These are phyloP conservation scores for Callyntrura guangdongensis DNA, from an alignment of 2,888 invertebrate genomes.

Conservation along the genomic window DNA sequence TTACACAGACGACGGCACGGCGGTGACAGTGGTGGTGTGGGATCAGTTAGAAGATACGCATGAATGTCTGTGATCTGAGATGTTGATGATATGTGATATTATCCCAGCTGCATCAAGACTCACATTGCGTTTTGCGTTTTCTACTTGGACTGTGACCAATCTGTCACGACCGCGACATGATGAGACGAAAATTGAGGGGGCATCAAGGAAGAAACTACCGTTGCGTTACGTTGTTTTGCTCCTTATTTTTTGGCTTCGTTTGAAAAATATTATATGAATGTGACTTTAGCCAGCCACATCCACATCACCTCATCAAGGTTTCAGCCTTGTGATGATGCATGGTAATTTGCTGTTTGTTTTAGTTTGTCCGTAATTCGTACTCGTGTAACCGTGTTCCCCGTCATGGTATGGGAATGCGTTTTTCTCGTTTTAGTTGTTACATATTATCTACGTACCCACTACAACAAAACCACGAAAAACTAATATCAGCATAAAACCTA, in stretches of 20 bases:
- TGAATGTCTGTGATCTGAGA: background rate
- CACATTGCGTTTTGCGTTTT: constrained; percentile 74
- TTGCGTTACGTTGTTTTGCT: constrained; percentile 33
- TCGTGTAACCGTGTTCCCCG: background rate
- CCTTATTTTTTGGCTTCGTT: constrained; percentile 35
- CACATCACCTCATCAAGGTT: constrained; percentile 38
- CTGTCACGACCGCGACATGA: constrained; percentile 77
- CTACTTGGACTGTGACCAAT: constrained; percentile 78
- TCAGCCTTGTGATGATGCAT: constrained; percentile 13
- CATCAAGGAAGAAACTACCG: constrained; percentile 52
- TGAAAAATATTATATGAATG: constrained; percentile 12
- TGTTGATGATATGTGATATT: constrained; percentile 66
- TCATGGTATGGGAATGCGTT: background rate
- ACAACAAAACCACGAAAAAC: constrained; percentile 29
- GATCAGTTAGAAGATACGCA: constrained; percentile 20
- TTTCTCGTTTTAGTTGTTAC: background rate
- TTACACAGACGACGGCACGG: background rate
- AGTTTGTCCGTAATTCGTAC: background rate
- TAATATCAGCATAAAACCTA: background rate
- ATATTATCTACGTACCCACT: background rate
- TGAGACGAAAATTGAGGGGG: constrained; percentile 72
- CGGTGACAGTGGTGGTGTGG: background rate
- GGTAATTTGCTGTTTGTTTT: constrained; percentile 38
- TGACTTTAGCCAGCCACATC: constrained; percentile 12
- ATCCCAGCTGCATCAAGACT: constrained; percentile 50